Percentiles rank a stretch among this genome's conserved stretches.
Conservation (phyloP, 2,888 invertebrate genomes). For the Acronicta leporina region DNA sequence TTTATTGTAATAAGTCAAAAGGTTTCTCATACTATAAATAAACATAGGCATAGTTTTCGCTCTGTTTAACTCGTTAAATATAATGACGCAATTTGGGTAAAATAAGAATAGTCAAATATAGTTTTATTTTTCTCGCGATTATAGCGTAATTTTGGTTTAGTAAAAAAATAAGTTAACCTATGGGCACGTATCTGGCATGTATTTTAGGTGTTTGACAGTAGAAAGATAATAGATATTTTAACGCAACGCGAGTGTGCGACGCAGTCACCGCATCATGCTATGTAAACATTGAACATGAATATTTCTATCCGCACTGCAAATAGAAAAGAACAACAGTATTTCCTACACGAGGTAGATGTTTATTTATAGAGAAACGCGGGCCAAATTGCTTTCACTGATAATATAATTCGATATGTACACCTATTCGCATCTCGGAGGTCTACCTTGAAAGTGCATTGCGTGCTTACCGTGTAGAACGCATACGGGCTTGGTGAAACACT, state of each 20-base stretch:
- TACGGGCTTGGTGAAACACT: conserved; percentile 3
- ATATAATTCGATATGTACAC: conserved; percentile 47
- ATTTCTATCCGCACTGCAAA: conserved; percentile 59
- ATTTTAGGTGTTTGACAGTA: no score
- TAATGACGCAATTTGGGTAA: no score
- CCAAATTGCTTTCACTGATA: conserved; percentile 84
- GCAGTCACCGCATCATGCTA: conserved; percentile 17
- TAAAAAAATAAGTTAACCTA: no score
- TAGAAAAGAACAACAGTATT: conserved; percentile 61
- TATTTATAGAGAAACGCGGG: conserved; percentile 78
- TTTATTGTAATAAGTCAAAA: no score
- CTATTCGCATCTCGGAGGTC: conserved; percentile 27
- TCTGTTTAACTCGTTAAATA: no score
- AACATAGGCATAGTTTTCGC: no score
- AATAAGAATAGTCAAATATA: no score
- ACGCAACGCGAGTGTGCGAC: conserved; percentile 1
- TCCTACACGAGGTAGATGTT: conserved; percentile 61
- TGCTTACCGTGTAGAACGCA: conserved; percentile 17
- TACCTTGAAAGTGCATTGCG: conserved; percentile 35
- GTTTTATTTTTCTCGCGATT: no score
- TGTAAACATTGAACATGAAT: conserved; percentile 49
- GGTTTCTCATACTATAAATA: no score
- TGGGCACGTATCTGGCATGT: no score
- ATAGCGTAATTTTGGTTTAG: no score
- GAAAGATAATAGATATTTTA: no score